A percentile compares a stretch with the other conserved stretches of the same genome.
These are phyloP conservation scores for Odontomyia ornata DNA, from an alignment of 2,888 invertebrate species.

Conservation along the genomic window DNA sequence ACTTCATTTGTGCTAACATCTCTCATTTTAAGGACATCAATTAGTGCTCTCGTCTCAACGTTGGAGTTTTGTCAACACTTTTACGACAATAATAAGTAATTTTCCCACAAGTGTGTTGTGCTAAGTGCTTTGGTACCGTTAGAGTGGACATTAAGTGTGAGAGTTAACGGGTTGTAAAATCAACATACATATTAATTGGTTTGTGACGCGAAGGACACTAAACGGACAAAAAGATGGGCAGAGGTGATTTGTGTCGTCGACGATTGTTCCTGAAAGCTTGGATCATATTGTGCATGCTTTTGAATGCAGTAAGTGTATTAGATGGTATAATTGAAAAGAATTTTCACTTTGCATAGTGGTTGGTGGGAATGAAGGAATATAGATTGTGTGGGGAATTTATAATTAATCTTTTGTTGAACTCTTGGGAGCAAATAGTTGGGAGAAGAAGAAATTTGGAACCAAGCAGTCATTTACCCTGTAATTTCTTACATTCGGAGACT, in stretches of 20 bases:
- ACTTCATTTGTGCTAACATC: background rate
- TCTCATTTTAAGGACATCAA: background rate
- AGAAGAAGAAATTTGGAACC: no score
- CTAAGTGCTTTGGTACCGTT: no score
- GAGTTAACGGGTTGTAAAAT: conserved; percentile 16
- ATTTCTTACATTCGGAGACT: no score
- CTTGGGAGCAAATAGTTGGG: no score
- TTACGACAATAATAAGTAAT: no score
- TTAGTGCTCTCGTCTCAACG: conserved; percentile 67
- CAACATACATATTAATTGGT: background rate
- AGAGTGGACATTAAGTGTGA: conserved; percentile 66
- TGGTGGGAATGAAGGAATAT: background rate
- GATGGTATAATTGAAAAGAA: background rate
- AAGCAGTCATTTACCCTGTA: no score
- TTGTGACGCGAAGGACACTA: conserved; percentile 13
- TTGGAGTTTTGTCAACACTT: conserved; percentile 63
- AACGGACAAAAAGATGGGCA: conserved; percentile 74
- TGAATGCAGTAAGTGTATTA: conserved; percentile 59
- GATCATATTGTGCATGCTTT: conserved; percentile 58
- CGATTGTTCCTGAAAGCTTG: conserved; percentile 49
- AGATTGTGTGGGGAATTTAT: background rate
- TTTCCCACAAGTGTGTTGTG: no score
- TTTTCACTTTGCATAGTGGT: background rate
- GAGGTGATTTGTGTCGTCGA: conserved; percentile 94
- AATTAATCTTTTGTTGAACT: no score